Evolutionary conservation across 1,140 invertebrate species (phyloP).

Genomic region (Lepidurus packardi): DNA sequence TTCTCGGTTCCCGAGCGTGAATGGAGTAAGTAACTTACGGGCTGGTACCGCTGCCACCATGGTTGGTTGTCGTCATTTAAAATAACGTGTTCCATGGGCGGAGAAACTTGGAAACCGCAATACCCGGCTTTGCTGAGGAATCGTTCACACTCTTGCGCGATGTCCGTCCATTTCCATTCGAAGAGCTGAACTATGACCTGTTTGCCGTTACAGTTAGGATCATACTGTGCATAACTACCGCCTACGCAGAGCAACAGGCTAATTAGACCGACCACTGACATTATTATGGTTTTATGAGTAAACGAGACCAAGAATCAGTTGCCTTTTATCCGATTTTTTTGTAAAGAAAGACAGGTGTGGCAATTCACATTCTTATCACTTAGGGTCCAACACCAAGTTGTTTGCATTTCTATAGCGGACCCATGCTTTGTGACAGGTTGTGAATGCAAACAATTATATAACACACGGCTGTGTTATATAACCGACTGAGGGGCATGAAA

Average conservation of each 20-base stretch:
- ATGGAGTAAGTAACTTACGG: constrained; percentile 52
- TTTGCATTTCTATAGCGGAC: too few species aligned
- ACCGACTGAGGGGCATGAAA: too few species aligned
- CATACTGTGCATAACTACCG: constrained; percentile 24
- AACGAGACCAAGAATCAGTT: too few species aligned
- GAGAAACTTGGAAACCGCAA: constrained; percentile 30
- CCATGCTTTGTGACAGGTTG: too few species aligned
- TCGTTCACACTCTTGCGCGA: constrained; percentile 52
- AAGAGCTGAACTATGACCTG: constrained; percentile 44
- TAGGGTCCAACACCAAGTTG: too few species aligned
- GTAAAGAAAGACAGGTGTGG: too few species aligned
- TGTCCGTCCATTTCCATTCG: constrained; percentile 53
- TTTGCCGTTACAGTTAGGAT: constrained; percentile 35
- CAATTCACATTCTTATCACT: too few species aligned
- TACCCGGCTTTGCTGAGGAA: constrained; percentile 25
- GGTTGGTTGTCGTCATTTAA: constrained; percentile 38
- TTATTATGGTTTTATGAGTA: neutral
- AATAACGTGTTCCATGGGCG: constrained; percentile 28
- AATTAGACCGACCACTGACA: neutral
- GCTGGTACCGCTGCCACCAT: constrained; percentile 55
- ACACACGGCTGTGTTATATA: too few species aligned
- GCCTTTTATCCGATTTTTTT: too few species aligned
- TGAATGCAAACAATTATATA: too few species aligned
- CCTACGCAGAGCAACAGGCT: neutral
- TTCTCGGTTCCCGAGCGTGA: constrained; percentile 50